phyloP scores from a whole-genome alignment of 2,797 vertebrate genomes.

The Lagorchestes hirsutus region DNA sequence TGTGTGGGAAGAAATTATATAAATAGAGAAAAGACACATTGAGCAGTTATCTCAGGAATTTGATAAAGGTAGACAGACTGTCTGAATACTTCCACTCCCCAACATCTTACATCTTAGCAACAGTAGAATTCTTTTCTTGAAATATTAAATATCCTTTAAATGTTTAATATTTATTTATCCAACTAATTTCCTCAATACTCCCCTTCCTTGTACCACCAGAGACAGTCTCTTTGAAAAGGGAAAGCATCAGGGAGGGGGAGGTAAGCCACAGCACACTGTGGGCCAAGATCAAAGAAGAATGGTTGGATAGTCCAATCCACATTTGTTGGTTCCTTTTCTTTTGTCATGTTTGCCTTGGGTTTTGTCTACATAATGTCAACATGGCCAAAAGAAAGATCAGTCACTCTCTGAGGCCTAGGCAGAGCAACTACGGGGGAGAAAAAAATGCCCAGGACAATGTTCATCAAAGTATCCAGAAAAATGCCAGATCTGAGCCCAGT shows the following conservation, averaged over 20 bases:
- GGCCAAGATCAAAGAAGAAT: too few relatives aligned
- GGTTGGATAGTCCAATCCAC: not conserved
- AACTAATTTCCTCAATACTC: not conserved
- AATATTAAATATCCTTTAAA: constrained; percentile 4
- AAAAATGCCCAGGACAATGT: not conserved
- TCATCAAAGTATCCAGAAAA: not conserved
- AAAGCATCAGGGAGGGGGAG: not conserved
- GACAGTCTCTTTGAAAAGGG: not conserved
- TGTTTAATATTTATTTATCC: not conserved
- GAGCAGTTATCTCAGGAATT: not conserved
- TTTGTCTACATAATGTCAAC: not conserved
- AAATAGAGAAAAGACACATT: not conserved
- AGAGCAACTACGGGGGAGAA: not conserved
- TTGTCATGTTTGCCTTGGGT: not conserved
- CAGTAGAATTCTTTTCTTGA: constrained; percentile 14
- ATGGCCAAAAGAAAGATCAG: not conserved
- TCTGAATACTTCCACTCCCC: not conserved
- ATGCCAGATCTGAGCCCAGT: not conserved
- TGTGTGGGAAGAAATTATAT: not conserved
- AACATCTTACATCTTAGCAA: not conserved
- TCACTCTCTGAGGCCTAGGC: not conserved
- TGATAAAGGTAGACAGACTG: not conserved
- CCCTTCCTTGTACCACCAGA: not conserved
- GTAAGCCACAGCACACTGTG: accelerated
- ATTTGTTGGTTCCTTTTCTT: not conserved